These are phyloP conservation scores for Malthinus flaveolus DNA, from an alignment of 2,888 invertebrate genomes.

Conservation along the genomic window DNA sequence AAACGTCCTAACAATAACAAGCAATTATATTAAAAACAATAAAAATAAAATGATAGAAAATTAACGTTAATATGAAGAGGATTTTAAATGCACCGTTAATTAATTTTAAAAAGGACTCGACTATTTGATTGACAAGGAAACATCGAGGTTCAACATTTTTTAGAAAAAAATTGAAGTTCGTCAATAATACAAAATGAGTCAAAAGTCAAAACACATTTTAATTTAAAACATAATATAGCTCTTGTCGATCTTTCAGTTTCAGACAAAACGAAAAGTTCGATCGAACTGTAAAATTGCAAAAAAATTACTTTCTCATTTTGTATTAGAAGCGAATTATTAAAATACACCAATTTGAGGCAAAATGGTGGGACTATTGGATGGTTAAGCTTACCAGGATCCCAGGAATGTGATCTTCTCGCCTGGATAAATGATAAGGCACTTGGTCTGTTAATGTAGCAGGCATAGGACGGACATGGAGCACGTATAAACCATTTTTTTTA, in stretches of 20 bases:
- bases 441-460: conserved; percentile 51
- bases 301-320: neutral
- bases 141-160: too few relatives aligned
- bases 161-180: too few relatives aligned
- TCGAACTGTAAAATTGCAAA: neutral
- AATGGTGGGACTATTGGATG: conserved; percentile 43
- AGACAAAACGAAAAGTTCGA: too few relatives aligned
- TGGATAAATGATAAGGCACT: conserved; percentile 49
- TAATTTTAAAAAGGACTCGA: neutral
- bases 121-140: neutral
- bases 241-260: too few relatives aligned
- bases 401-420: conserved; percentile 46
- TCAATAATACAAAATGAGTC: too few relatives aligned
- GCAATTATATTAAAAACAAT: conserved; percentile 1
- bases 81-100: conserved; percentile 8
- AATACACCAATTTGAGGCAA: conserved; percentile 14
- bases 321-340: neutral
- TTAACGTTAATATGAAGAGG: conserved; percentile 5
- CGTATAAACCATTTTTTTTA: conserved; percentile 44
- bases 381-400: conserved; percentile 52
- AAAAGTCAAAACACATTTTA: too few relatives aligned
- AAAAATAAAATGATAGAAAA: conserved; percentile 20
- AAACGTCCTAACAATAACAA: conserved; percentile 1
- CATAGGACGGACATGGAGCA: conserved; percentile 47
- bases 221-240: too few relatives aligned